phyloP scores from a whole-genome alignment of 2,888 invertebrate genomes.

The Leptinotarsa haldemani region DNA sequence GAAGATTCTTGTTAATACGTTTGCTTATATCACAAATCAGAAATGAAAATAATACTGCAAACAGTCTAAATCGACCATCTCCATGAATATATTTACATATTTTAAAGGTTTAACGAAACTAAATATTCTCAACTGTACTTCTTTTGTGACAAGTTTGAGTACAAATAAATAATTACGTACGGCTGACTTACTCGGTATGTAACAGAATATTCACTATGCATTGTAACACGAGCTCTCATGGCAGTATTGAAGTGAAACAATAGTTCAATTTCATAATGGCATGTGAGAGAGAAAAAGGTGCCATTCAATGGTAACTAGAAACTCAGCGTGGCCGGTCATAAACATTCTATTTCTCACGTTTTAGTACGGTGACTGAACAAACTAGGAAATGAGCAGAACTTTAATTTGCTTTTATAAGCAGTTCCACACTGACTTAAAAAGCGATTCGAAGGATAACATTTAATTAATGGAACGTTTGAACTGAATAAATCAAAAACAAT shows the following conservation, averaged over 20 bases:
- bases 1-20: no score
- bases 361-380: constrained; percentile 29
- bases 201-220: constrained; percentile 20
- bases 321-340: constrained; percentile 14
- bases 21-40: no score
- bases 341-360: constrained; percentile 38
- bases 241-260: constrained; percentile 26
- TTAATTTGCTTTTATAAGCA: constrained; percentile 17
- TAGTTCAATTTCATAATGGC: constrained; percentile 25
- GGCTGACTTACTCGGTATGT: constrained; percentile 17
- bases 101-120: background rate
- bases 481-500: background rate
- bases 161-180: background rate
- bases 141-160: background rate
- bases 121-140: background rate
- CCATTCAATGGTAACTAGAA: constrained; percentile 30
- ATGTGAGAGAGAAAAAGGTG: constrained; percentile 30
- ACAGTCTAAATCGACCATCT: background rate
- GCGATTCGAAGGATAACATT: background rate
- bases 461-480: background rate
- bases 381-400: constrained; percentile 29
- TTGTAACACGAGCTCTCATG: constrained; percentile 21
- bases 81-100: background rate
- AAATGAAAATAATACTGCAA: no score
- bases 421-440: constrained; percentile 13